Base-by-base conservation (phyloP, 2,113 vertebrate genomes). In the Xenopus tropicalis region DNA sequence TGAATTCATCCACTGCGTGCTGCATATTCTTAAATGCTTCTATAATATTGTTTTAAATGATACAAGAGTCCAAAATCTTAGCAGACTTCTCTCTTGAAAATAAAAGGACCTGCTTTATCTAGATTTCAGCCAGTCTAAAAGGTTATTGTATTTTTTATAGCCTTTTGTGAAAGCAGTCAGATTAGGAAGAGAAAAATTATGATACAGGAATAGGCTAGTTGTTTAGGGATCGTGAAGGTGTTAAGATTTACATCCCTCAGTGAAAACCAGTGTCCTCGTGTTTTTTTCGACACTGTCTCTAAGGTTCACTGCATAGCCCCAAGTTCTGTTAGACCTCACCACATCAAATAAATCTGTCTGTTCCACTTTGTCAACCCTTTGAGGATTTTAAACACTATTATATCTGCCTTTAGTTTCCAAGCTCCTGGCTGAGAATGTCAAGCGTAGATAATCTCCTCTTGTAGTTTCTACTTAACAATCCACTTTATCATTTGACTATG, bases 351-450 rank as follows among this genome's bases (percentile, higher is more conserved):
- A 67, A 74, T 74, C 54, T 74, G 71, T 66, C 72, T 67, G 54
- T 74, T 74, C 63, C 72, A 74, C 72, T 74, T 74, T 74, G 63
- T 67, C 72, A 74, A 66, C 56, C 54, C 56, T 58, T 74, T 66
- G 64, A 67, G 72, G 58, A 67, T 67, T 74, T 74, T 67, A 61
- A 74, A 66, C 22, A 29, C 64, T 61, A 54, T 67, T 67, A 74
- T 57, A 74, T 58, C 72, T 74, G 44, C 22, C 19, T 61, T 23
- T 24, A 67, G 64, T 61, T 74, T 67, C 64, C 43, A 19, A 72
- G 71, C 62, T 72, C 29, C 17, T 10, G 71, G 51, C 71, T 44
- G 64, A 72, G 51, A 52, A 72, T 65, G 64, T 72, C 51, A 72
- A 72, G 62, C 71, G 56, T 66, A 66, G 54, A 62, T 72, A 72